Conservation (phyloP, 2,113 vertebrate species). For the Beaufortia kweichowensis region DNA sequence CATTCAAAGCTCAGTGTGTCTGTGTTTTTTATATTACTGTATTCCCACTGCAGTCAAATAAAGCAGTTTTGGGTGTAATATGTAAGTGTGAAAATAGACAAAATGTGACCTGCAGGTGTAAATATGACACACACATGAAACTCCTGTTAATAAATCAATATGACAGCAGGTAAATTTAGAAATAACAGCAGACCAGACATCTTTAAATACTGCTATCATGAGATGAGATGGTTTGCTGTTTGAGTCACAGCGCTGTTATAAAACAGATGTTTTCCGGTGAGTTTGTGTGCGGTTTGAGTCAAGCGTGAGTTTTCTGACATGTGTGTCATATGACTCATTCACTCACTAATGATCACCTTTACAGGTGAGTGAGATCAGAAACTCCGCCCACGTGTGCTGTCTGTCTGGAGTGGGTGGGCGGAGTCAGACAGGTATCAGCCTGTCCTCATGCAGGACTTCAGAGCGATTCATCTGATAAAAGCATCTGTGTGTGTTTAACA, state of each 20-base stretch:
- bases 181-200: neutral
- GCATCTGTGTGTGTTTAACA: neutral
- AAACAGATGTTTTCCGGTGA: neutral
- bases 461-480: neutral
- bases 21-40: too few relatives aligned
- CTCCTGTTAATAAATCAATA: neutral
- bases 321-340: slow-evolving; percentile 46
- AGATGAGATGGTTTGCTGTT: neutral
- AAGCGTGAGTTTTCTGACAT: neutral
- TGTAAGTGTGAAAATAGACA: neutral
- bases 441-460: slow-evolving; percentile 17
- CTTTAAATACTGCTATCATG: neutral
- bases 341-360: slow-evolving; percentile 36
- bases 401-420: slow-evolving; percentile 28
- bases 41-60: neutral
- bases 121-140: neutral
- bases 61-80: neutral
- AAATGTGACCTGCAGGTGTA: neutral
- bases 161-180: neutral
- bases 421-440: slow-evolving; percentile 50
- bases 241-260: neutral
- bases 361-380: slow-evolving; percentile 31
- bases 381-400: neutral
- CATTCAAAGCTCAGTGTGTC: too few relatives aligned
- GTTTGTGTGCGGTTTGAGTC: neutral